phyloP scores from a whole-genome alignment of 23 tunicate species.

The Halocynthia aurantium region DNA sequence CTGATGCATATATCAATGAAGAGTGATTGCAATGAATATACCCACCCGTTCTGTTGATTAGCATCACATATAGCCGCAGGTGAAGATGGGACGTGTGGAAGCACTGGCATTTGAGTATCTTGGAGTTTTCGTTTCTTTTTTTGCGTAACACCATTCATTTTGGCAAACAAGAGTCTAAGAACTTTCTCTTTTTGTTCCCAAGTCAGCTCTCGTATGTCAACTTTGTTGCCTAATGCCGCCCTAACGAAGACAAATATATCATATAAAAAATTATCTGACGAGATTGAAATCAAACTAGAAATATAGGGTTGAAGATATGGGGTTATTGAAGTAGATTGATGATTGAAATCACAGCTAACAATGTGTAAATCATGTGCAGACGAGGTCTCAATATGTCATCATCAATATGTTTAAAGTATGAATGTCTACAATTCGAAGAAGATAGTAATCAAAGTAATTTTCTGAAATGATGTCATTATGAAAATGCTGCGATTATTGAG shows the following conservation, averaged over 20 bases:
- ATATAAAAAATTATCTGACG: background rate
- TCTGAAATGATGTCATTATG: background rate
- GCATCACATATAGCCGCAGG: background rate
- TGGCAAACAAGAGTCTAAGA: slow-evolving; percentile 73
- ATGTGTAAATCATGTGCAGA: background rate
- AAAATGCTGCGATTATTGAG: background rate
- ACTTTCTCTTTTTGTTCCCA: slow-evolving; percentile 99
- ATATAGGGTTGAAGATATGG: too few species aligned
- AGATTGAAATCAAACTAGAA: too few species aligned
- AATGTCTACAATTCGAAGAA: too few species aligned
- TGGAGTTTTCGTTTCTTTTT: slow-evolving; percentile 10
- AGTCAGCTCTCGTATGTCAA: slow-evolving; percentile 80
- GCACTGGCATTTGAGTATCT: slow-evolving; percentile 10
- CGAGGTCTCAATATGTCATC: too few species aligned
- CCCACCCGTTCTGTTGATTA: slow-evolving; percentile 2
- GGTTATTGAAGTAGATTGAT: background rate
- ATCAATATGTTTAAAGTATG: too few species aligned
- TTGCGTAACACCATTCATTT: slow-evolving; percentile 81
- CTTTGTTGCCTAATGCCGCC: slow-evolving; percentile 46
- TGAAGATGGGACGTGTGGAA: slow-evolving; percentile 15
- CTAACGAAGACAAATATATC: slow-evolving; percentile 11
- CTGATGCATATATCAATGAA: too few species aligned
- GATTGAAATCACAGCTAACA: background rate
- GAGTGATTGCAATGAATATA: too few species aligned
- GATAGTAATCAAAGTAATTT: too few species aligned